phyloP scores from a whole-genome alignment of 2,113 vertebrate species.

The Ibidorhyncha struthersii region DNA sequence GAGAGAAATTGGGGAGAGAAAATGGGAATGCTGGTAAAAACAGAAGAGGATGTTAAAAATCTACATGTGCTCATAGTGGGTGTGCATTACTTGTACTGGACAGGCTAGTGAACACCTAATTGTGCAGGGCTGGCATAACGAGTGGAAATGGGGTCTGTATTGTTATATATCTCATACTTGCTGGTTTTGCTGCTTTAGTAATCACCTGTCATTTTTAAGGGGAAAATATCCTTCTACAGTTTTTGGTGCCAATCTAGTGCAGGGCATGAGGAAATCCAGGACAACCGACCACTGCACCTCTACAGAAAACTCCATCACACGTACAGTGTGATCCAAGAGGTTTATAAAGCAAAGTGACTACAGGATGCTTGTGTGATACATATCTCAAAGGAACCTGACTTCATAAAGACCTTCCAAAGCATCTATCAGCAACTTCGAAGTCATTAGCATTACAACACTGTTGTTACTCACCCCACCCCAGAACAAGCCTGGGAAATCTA shows the following conservation, averaged over 20 bases:
- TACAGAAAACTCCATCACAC: not conserved
- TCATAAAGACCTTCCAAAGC: not conserved
- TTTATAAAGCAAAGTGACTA: not conserved
- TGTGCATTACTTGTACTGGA: not conserved
- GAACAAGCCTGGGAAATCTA: not conserved
- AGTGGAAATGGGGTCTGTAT: not conserved
- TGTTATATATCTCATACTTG: accelerated
- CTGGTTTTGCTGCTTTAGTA: not conserved
- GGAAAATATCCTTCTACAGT: not conserved
- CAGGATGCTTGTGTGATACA: not conserved
- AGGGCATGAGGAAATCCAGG: not conserved
- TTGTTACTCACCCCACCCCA: not conserved
- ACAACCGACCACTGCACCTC: not conserved
- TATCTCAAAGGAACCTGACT: not conserved
- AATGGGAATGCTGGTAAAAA: not conserved
- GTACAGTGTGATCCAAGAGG: not conserved
- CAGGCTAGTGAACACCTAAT: not conserved
- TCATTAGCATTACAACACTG: not conserved
- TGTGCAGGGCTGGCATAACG: not conserved
- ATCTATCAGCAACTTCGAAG: not conserved
- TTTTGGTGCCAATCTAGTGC: not conserved
- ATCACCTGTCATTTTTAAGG: not conserved
- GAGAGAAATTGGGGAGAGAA: not conserved
- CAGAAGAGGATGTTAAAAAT: not conserved
- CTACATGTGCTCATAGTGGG: accelerated